phyloP scores from a whole-genome alignment of 2,888 invertebrate genomes.

The Cheilosia pagana region DNA sequence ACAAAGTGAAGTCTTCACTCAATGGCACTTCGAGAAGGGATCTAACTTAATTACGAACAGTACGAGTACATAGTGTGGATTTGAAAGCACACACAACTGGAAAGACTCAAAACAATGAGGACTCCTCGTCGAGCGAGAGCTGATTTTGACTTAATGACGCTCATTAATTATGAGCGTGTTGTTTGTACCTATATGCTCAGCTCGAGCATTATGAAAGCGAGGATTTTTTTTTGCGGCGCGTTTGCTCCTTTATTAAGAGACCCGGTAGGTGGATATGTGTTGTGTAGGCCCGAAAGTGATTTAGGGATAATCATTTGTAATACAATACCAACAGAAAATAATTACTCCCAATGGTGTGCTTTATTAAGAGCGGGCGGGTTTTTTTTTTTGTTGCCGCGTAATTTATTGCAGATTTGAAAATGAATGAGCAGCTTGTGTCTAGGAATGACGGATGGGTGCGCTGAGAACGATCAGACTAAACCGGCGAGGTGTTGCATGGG shows the following conservation, averaged over 20 bases:
- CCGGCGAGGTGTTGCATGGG: constrained; percentile 38
- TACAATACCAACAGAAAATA: constrained; percentile 69
- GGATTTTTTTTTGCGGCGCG: constrained; percentile 3
- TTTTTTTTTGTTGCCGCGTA: constrained; percentile 6
- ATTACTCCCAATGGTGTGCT: constrained; percentile 73
- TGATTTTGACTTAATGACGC: constrained; percentile 72
- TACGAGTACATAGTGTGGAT: constrained; percentile 14
- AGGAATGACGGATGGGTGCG: constrained; percentile 65
- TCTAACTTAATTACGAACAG: constrained; percentile 55
- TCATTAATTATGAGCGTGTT: constrained; percentile 64
- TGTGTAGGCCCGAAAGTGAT: constrained; percentile 46
- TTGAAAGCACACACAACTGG: constrained; percentile 19
- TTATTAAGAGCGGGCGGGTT: constrained; percentile 52
- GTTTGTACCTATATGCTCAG: not conserved
- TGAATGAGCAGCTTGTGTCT: constrained; percentile 57
- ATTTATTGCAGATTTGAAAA: constrained; percentile 69
- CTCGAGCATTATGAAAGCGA: not conserved
- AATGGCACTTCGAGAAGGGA: constrained; percentile 51
- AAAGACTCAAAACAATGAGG: constrained; percentile 31
- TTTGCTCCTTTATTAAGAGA: constrained; percentile 43
- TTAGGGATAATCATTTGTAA: constrained; percentile 74
- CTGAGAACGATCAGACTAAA: constrained; percentile 9
- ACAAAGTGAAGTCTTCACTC: constrained; percentile 61
- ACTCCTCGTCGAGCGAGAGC: constrained; percentile 28
- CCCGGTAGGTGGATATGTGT: not conserved